Evolutionary conservation across 2,888 invertebrate genomes (phyloP), one percentile per base, ranked within the genome.

Genomic region (Xiphydria camelus): DNA sequence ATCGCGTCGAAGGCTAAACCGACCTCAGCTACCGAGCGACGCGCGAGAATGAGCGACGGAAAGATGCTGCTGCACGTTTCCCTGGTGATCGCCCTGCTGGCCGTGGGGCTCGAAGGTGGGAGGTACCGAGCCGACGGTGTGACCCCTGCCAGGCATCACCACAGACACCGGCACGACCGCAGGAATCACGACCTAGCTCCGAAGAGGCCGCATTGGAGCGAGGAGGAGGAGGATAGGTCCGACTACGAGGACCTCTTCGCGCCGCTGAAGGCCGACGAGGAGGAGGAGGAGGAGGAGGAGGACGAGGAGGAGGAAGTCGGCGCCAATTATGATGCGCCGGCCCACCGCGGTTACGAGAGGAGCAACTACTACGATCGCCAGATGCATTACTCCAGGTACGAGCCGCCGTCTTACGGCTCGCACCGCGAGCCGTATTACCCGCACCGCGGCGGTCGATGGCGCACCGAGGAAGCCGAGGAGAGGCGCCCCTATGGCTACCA

Each of bases 161-260:
- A 70, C 41, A 62, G 70, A 29, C 74, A 73, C 49, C 58, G 66
- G 29, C 73, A 73, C 55, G 66, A 70, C 23, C 10, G 12, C 14
- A 43, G 36, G 18, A 57, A 56, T 14, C 58, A 55, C 31, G 53
- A 59, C 18, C 29, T 41, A 14, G 37, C 39, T 33, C 45, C 31
- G 37, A 49, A 51, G 15, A 12, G 49, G 23, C 19, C 46, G 33
- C 22, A 47, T 6, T 59, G 57, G 50, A 59, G 51, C 32, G 55
- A 57, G 15, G 55, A 55, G 18, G 57, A 56, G 5, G 55, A 59
- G 31, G 60, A 61, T 2, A 51, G 57, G 12, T 29, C 29, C 12
- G 29, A 14, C 3, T 29, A 29, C 29, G n/a, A n/a, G n/a, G n/a
- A n/a, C n/a, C n/a, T n/a, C n/a, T n/a, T n/a, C n/a, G n/a, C n/a